phyloP scores from a whole-genome alignment of 2,797 vertebrate genomes.

The Octomys mimax region DNA sequence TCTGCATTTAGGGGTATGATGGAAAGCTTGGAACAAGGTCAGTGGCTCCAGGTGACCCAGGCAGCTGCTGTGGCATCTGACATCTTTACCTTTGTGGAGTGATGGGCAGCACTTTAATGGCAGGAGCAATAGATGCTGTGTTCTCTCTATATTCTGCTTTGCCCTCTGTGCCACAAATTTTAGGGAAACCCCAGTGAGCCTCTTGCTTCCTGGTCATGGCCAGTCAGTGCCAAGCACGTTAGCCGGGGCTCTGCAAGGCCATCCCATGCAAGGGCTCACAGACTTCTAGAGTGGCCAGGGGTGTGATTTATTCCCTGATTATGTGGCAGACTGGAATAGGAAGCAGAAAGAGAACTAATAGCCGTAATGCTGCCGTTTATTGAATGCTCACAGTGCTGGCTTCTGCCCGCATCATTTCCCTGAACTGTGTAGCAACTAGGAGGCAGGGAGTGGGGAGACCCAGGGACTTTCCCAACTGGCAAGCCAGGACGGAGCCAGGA shows the following conservation, averaged over 20 bases:
- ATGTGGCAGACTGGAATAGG: not conserved
- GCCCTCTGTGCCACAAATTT: not conserved
- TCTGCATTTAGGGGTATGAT: not conserved
- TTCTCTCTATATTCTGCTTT: not conserved
- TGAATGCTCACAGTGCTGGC: not conserved
- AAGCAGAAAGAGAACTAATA: slow-evolving; percentile 59
- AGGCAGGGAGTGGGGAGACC: not conserved
- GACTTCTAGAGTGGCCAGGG: not conserved
- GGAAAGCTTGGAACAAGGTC: not conserved
- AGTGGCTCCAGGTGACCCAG: not conserved
- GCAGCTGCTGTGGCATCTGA: not conserved
- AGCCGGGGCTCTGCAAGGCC: slow-evolving; percentile 16
- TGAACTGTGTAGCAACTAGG: not conserved
- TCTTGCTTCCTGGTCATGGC: slow-evolving; percentile 2
- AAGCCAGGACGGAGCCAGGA: not conserved
- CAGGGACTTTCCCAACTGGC: not conserved
- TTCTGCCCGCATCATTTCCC: slow-evolving; percentile 46
- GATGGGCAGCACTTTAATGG: not conserved
- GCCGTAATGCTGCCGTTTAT: slow-evolving; percentile 29
- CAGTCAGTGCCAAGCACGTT: not conserved
- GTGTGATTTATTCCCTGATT: slow-evolving; percentile 43
- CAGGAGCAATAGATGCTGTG: not conserved
- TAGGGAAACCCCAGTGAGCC: not conserved
- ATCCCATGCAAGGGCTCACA: not conserved
- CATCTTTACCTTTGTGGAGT: not conserved